These are phyloP conservation scores for Heliocidaris erythrogramma DNA, from an alignment of 35 echinoderm and acorn worm species.

Conservation along the genomic window DNA sequence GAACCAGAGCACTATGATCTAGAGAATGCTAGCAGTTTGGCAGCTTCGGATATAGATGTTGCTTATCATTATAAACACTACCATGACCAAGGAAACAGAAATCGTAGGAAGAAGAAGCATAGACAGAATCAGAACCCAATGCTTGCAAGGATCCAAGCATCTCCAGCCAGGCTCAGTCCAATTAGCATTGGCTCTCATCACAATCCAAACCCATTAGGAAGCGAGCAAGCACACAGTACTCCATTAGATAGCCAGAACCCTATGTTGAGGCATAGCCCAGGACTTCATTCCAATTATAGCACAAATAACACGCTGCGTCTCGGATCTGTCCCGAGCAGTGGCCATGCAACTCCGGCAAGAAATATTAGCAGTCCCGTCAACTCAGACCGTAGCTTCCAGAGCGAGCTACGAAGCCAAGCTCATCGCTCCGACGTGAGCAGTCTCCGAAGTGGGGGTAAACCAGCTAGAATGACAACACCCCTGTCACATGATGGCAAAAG, in stretches of 20 bases:
- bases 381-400: slow-evolving; percentile 78
- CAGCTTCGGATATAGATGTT: slow-evolving; percentile 94
- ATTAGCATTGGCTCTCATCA: slow-evolving; percentile 62
- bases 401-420: slow-evolving; percentile 81
- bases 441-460: slow-evolving; percentile 59
- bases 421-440: slow-evolving; percentile 80
- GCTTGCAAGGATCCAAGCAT: slow-evolving; percentile 70
- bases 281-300: slow-evolving; percentile 44
- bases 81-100: slow-evolving; percentile 73
- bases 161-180: slow-evolving; percentile 67
- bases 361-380: slow-evolving; percentile 68
- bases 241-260: slow-evolving; percentile 36
- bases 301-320: slow-evolving; percentile 19
- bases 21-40: slow-evolving; percentile 98
- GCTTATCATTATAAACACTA: slow-evolving; percentile 97
- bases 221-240: slow-evolving; percentile 49
- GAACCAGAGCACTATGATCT: slow-evolving; percentile 90
- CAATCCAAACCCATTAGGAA: slow-evolving; percentile 59
- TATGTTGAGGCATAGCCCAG: slow-evolving; percentile 4
- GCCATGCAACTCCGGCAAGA: slow-evolving; percentile 62
- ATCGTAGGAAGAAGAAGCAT: slow-evolving; percentile 69
- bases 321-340: slow-evolving; percentile 55
- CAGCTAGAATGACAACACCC: slow-evolving; percentile 55
- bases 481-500: slow-evolving; percentile 19
- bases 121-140: slow-evolving; percentile 78